These are phyloP conservation scores for Sclerodermus sp. DNA, from an alignment of 2,888 invertebrate genomes.

Conservation along the genomic window DNA sequence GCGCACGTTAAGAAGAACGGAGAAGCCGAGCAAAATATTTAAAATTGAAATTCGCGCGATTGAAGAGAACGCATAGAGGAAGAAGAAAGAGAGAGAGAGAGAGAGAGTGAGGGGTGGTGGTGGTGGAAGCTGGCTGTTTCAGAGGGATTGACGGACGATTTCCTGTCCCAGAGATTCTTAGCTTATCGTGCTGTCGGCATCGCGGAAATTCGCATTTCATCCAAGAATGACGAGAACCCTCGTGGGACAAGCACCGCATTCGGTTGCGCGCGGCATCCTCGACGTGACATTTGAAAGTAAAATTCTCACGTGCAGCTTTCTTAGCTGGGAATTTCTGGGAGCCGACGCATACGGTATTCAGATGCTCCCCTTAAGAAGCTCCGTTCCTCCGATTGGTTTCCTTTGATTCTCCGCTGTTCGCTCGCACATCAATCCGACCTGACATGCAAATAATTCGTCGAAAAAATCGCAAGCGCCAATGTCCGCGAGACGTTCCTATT, in stretches of 20 bases:
- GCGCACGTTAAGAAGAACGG: slow-evolving; percentile 6
- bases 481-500: slow-evolving; percentile 45
- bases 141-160: too few relatives aligned
- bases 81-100: too few relatives aligned
- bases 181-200: slow-evolving; percentile 22
- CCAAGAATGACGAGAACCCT: slow-evolving; percentile 30
- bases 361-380: slow-evolving; percentile 20
- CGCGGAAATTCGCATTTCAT: slow-evolving; percentile 33
- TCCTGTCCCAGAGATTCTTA: too few relatives aligned
- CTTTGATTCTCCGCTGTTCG: slow-evolving; percentile 7
- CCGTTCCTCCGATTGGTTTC: too few relatives aligned
- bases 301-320: slow-evolving; percentile 28
- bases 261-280: slow-evolving; percentile 2
- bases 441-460: slow-evolving; percentile 50
- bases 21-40: slow-evolving; percentile 7
- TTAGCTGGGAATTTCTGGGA: neutral
- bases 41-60: slow-evolving; percentile 4
- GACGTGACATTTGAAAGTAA: slow-evolving; percentile 47
- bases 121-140: too few relatives aligned
- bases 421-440: slow-evolving; percentile 43
- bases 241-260: neutral
- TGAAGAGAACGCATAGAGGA: neutral
- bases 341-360: slow-evolving; percentile 6
- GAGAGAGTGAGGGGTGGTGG: too few relatives aligned
- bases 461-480: slow-evolving; percentile 35